Evolutionary conservation across 2,113 vertebrate genomes (phyloP), one percentile per base, ranked within the genome.

Genomic region (Phalacrocorax pelagicus): DNA sequence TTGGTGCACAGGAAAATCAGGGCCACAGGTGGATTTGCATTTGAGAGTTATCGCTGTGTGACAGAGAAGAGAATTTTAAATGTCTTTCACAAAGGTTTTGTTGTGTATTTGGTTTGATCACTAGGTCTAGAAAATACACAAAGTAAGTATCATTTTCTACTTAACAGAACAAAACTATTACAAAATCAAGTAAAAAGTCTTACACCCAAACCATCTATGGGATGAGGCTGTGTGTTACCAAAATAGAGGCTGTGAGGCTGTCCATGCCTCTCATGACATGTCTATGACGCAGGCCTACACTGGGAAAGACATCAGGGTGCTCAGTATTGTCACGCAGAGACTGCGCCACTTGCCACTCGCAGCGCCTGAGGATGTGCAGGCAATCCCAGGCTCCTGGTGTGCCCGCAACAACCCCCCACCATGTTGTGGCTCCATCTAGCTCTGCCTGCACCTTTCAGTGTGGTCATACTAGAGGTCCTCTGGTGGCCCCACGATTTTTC

Each of bases 231-330:
- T 54, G 42, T 77, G 73, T 93, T 30, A 55, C 26, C 61, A 71
- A 21, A 88, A 38, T 8, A 61, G 0, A 17, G 44, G 10, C 52
- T 86, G 36, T 1, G 3, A 91, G n/a, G 42, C 22, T 59, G 44
- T 7, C 67, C 6, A 3, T 38, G 32, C 20, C 15, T n/a, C 38
- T 49, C 21, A 18, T 54, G 32, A 17, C 9, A 55, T 7, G 15
- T 13, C 79, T 27, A 6, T 20, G 61, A 40, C 1, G 6, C 30
- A 70, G 55, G 52, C 11, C 27, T 51, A 8, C 1, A 1, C 0
- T 38, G 42, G 49, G 57, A 20, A 74, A 49, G 36, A n/a, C 15
- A 38, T 12, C 10, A 4, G 23, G 44, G 44, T 15, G 13, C 73
- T 87, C 18, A 8, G 26, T 14, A 47, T 6, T 0, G 0, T 11